Conservation (phyloP, 2,797 vertebrate genomes). For the Rhyacichthys aspro region DNA sequence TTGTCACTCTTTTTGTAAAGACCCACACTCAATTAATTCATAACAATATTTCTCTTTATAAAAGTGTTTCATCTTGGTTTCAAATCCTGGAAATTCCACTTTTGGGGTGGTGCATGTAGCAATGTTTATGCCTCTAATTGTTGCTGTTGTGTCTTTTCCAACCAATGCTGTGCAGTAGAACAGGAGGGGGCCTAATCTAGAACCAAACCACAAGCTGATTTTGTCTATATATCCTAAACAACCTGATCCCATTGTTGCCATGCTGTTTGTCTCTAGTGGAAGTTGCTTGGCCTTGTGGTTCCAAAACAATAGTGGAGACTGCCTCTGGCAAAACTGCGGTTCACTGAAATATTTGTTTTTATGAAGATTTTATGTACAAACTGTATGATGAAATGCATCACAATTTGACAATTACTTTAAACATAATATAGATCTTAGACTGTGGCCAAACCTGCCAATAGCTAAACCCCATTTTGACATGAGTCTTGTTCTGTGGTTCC, state of each 20-base stretch:
- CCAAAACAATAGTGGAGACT: constrained; percentile 66
- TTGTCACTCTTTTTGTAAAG: constrained; percentile 24
- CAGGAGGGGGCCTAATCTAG: constrained; percentile 33
- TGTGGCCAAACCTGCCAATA: constrained; percentile 17
- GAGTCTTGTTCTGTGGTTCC: constrained; percentile 14
- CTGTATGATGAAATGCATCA: constrained; percentile 62
- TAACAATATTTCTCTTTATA: not conserved
- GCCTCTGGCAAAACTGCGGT: constrained; percentile 61
- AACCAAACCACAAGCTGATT: constrained; percentile 58
- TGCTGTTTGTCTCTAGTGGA: constrained; percentile 61
- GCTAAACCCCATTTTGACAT: not conserved
- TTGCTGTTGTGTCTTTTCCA: constrained; percentile 52
- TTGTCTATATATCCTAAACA: constrained; percentile 52
- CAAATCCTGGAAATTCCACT: not conserved
- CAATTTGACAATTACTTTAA: constrained; percentile 56
- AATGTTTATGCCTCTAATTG: constrained; percentile 35
- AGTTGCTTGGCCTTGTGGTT: constrained; percentile 59
- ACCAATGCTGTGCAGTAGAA: constrained; percentile 37
- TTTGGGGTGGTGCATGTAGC: constrained; percentile 20
- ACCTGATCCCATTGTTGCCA: constrained; percentile 59
- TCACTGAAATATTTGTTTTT: constrained; percentile 71
- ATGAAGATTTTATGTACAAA: constrained; percentile 66
- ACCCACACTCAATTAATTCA: constrained; percentile 8
- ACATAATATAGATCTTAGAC: constrained; percentile 30
- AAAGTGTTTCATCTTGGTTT: not conserved